Evolutionary conservation across 2,797 vertebrate species (phyloP).

Genomic region (Sebastes kiyomatsui): DNA sequence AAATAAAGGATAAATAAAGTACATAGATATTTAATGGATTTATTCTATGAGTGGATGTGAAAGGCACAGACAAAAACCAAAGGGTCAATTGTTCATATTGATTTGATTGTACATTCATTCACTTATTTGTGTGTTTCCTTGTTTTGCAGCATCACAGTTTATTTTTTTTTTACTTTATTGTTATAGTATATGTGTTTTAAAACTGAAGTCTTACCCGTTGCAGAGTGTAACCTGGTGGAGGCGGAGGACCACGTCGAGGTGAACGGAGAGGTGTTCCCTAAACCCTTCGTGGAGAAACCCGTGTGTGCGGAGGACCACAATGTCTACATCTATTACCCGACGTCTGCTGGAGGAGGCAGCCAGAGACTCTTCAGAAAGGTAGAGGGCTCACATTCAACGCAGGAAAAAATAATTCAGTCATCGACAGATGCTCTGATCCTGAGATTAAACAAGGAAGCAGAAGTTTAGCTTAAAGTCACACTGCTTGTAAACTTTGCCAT

Average conservation of each 20-base stretch:
- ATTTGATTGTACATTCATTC: neutral
- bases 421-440: neutral
- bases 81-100: neutral
- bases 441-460: neutral
- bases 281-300: conserved; percentile 98
- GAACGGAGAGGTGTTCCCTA: conserved; percentile 94
- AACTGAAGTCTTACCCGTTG: neutral
- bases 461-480: neutral
- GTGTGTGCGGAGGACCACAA: conserved; percentile 99
- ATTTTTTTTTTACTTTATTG: neutral
- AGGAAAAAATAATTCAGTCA: neutral
- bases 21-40: neutral
- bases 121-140: neutral
- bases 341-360: conserved; percentile 95
- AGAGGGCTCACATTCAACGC: neutral
- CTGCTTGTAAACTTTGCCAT: neutral
- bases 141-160: neutral
- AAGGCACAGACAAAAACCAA: neutral
- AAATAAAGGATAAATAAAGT: neutral
- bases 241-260: conserved; percentile 97
- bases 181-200: neutral
- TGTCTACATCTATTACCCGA: conserved; percentile 98
- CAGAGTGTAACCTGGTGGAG: conserved; percentile 86
- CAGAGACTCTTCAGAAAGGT: conserved; percentile 99
- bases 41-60: neutral